These are phyloP conservation scores for Solenopsis invicta DNA, from an alignment of 1,140 invertebrate genomes.

Conservation along the genomic window DNA sequence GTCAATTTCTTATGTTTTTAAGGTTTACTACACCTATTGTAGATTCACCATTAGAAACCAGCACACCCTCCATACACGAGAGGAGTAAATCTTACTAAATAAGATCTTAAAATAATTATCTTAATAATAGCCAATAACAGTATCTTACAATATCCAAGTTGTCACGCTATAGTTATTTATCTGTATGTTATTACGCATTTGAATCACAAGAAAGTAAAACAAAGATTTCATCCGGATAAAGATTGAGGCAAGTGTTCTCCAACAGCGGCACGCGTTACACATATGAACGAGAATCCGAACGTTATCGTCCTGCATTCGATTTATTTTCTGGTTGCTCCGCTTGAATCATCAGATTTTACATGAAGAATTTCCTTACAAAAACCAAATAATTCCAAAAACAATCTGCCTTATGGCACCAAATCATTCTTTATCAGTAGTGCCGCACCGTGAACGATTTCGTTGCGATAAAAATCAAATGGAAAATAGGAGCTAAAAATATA, in stretches of 20 bases:
- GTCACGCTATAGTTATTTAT: conserved; percentile 38
- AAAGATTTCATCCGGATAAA: not conserved
- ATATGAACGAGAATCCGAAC: not conserved
- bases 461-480: no score
- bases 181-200: conserved; percentile 51
- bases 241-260: conserved; percentile 12
- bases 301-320: not conserved
- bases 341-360: not conserved
- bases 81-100: not conserved
- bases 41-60: not conserved
- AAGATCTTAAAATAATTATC: conserved; percentile 6
- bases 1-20: no score
- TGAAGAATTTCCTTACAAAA: not conserved
- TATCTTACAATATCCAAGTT: conserved; percentile 21
- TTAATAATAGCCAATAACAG: not conserved
- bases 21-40: no score
- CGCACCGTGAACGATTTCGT: no score
- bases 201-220: conserved; percentile 54
- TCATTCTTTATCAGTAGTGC: no score
- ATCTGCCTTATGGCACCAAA: no score
- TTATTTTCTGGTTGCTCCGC: not conserved
- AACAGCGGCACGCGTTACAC: not conserved
- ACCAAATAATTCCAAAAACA: no score
- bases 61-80: not conserved
- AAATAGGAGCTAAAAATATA: no score